These are phyloP conservation scores for Ganaspis sp. DNA, from an alignment of 1,140 invertebrate species.

Conservation along the genomic window DNA sequence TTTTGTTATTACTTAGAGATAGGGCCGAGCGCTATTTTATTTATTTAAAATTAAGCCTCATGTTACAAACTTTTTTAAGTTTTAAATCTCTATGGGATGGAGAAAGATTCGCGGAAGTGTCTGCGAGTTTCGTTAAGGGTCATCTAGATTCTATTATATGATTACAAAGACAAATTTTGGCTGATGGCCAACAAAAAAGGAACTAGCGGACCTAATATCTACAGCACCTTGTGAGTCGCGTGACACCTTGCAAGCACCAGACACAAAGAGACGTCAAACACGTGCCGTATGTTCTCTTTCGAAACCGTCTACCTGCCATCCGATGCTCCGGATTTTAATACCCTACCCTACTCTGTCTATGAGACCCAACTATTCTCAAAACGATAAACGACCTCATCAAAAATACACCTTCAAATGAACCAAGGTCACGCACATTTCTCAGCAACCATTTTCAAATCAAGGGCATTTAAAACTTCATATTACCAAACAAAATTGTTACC, in stretches of 20 bases:
- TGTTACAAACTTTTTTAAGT: too few species aligned
- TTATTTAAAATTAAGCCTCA: too few species aligned
- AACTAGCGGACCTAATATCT: neutral
- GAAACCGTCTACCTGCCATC: constrained; percentile 16
- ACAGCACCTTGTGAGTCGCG: constrained; percentile 24
- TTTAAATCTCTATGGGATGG: constrained; percentile 49
- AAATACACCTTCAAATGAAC: constrained; percentile 10
- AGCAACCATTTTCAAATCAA: constrained; percentile 10
- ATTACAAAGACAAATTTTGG: constrained; percentile 11
- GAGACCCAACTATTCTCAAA: neutral
- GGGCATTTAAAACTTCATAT: too few species aligned
- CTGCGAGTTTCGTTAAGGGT: neutral
- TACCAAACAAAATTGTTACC: too few species aligned
- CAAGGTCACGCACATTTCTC: neutral
- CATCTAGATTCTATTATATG: neutral
- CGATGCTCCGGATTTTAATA: neutral
- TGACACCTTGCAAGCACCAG: constrained; percentile 24
- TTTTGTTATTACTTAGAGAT: too few species aligned
- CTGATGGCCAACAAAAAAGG: neutral
- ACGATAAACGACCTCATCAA: neutral
- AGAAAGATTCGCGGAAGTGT: constrained; percentile 1
- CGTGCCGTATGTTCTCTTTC: constrained; percentile 7
- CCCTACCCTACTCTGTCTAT: neutral
- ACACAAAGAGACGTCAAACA: constrained; percentile 9
- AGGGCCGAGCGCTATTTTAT: too few species aligned